These are phyloP conservation scores for Phylloscopus collybita DNA, from an alignment of 2,797 vertebrate genomes.

Conservation along the genomic window DNA sequence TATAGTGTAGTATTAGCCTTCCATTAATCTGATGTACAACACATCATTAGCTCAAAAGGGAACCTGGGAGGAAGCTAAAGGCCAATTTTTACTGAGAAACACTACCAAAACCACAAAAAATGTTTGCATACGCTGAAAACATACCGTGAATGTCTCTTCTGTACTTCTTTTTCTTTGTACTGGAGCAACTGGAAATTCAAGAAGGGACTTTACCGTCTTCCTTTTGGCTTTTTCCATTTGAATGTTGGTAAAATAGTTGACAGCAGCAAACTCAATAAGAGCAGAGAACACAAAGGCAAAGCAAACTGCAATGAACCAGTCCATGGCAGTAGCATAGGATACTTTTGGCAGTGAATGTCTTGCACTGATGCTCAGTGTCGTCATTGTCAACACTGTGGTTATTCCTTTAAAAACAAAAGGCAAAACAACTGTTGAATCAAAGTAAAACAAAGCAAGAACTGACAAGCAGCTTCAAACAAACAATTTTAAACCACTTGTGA, in stretches of 20 bases:
- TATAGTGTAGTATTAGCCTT: not conserved
- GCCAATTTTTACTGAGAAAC: not conserved
- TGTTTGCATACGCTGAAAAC: not conserved
- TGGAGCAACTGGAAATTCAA: constrained; percentile 80
- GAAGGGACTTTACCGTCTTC: constrained; percentile 85
- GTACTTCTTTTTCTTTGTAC: constrained; percentile 80
- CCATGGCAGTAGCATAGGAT: constrained; percentile 98
- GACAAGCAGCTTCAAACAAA: not conserved
- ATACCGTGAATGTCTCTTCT: constrained; percentile 85
- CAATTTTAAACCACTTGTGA: not conserved
- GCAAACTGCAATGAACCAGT: constrained; percentile 99
- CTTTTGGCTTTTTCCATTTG: constrained; percentile 90
- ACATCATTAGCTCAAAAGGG: not conserved
- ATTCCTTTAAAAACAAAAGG: constrained; percentile 83
- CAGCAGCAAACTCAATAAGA: constrained; percentile 97
- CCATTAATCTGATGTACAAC: not conserved
- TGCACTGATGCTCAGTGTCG: constrained; percentile 96
- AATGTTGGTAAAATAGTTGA: constrained; percentile 97
- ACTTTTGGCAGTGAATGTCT: constrained; percentile 97
- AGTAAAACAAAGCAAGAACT: not conserved
- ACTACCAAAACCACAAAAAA: not conserved
- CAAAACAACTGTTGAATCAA: not conserved
- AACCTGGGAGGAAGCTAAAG: not conserved
- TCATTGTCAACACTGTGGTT: constrained; percentile 98
- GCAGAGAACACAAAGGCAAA: constrained; percentile 99